phyloP scores from a whole-genome alignment of 2,888 invertebrate genomes.

The Metallyticus violacea region DNA sequence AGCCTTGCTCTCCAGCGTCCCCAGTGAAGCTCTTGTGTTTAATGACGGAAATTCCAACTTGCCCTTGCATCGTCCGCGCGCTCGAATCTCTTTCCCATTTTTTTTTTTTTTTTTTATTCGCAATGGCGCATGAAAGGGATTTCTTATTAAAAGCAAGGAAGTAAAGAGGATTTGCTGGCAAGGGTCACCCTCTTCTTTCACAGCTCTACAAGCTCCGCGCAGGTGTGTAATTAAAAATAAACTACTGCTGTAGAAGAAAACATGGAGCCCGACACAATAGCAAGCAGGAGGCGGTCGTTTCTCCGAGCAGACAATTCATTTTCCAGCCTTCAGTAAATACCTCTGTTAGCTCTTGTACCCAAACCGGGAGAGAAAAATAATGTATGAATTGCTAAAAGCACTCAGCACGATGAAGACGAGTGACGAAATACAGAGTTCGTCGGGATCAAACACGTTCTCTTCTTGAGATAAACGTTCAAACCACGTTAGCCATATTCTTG shows the following conservation, averaged over 20 bases:
- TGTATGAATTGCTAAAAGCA: too few relatives aligned
- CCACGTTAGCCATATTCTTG: too few relatives aligned
- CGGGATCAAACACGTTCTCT: too few relatives aligned
- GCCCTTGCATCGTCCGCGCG: not conserved
- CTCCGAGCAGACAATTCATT: too few relatives aligned
- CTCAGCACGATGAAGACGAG: too few relatives aligned
- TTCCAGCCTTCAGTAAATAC: too few relatives aligned
- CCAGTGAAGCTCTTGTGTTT: not conserved
- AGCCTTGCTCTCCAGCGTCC: not conserved
- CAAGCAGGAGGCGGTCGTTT: not conserved
- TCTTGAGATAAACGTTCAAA: too few relatives aligned
- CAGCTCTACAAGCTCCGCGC: not conserved
- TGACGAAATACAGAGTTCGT: too few relatives aligned
- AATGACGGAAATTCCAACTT: not conserved
- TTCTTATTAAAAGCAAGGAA: not conserved
- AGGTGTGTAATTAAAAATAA: not conserved
- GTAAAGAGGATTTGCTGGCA: not conserved
- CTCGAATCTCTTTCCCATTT: not conserved
- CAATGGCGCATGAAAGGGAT: not conserved
- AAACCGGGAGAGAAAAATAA: too few relatives aligned
- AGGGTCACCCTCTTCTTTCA: not conserved
- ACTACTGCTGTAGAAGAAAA: not conserved
- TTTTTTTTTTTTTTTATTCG: not conserved
- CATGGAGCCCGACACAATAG: not conserved
- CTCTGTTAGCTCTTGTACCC: too few relatives aligned